A percentile compares a stretch with the other conserved stretches of the same genome.
Evolutionary conservation across 2,888 invertebrate genomes (phyloP).

Genomic region (Agrypnus murinus): DNA sequence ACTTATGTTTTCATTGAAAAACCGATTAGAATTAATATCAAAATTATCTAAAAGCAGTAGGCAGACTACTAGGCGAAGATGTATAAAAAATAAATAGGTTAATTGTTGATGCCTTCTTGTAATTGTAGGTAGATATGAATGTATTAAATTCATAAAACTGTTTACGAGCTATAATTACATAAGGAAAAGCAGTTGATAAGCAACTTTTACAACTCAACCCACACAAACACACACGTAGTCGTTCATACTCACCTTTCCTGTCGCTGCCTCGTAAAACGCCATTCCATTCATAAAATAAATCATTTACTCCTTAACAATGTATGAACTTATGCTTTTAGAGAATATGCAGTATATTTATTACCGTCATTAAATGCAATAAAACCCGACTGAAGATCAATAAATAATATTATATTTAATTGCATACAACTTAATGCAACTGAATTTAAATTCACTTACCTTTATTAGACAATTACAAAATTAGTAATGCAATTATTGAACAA

Average conservation of each 20-base stretch:
- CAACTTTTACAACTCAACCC: constrained; percentile 32
- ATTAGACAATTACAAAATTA: background rate
- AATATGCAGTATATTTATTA: constrained; percentile 40
- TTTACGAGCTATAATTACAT: constrained; percentile 20
- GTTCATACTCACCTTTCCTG: constrained; percentile 35
- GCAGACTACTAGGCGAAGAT: too few relatives aligned
- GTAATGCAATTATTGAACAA: background rate
- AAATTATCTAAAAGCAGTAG: too few relatives aligned
- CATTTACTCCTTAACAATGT: constrained; percentile 44
- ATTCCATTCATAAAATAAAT: constrained; percentile 47
- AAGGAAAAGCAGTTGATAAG: constrained; percentile 23
- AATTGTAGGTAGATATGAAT: constrained; percentile 8
- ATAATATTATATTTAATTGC: constrained; percentile 18
- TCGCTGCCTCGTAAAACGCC: constrained; percentile 38
- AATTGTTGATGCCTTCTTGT: background rate
- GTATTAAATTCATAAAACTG: constrained; percentile 17
- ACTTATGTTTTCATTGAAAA: too few relatives aligned
- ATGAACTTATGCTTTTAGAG: constrained; percentile 41
- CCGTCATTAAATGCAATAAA: constrained; percentile 36
- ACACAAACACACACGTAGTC: constrained; percentile 15
- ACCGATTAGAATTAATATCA: too few relatives aligned
- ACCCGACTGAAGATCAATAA: background rate
- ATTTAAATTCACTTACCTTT: background rate
- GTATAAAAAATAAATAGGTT: too few relatives aligned
- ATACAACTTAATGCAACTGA: constrained; percentile 13